Base-by-base conservation (phyloP, 2,113 vertebrate genomes). In the Colossoma macropomum region DNA sequence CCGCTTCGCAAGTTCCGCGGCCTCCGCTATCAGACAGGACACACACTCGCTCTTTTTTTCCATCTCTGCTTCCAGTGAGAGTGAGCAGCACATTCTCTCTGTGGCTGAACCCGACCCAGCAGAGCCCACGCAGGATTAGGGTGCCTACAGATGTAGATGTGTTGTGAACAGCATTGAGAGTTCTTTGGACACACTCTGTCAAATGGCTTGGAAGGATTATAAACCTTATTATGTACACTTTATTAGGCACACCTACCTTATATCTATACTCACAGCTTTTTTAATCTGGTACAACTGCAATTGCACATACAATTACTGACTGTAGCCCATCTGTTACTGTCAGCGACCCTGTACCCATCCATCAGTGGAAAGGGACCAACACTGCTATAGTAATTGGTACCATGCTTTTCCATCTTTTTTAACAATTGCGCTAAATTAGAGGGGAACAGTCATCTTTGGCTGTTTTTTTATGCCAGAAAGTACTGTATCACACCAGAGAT, bases 1-100 rank as follows among this genome's bases (percentile, higher is more conserved):
- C 69, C 7, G 60, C 71, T 54, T 65, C 73, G 70, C 80, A 76
- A 73, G 48, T 59, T 76, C 63, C 80, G 48, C 62, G 21, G 80
- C 73, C 70, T 65, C 56, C 45, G 4, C 73, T 59, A 68, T 82
- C 72, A 45, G 80, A 4, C 17, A 27, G 41, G 41, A 73, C n/a
- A 48, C 38, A 48, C 38, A 45, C 70, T 48, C 12, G 0, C 38
- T 16, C 70, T 63, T 19, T 13, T 80, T 72, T 80, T 72, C 79
- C 68, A 41, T 72, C 68, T 62, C 54, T 19, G 23, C 79, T 74
- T 59, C 72, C 68, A 32, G 38, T 34, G 9, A 52, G 41, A 56
- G 34, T 25, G 56, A 65, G 70, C 38, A 34, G 70, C 54, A 52
- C 56, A 11, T 59, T 65, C 72, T 63, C 79, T 81, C 38, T 81